Evolutionary conservation across 2,113 vertebrate genomes (phyloP), one percentile per base, ranked within the genome.

Genomic region (Hippolais icterina): DNA sequence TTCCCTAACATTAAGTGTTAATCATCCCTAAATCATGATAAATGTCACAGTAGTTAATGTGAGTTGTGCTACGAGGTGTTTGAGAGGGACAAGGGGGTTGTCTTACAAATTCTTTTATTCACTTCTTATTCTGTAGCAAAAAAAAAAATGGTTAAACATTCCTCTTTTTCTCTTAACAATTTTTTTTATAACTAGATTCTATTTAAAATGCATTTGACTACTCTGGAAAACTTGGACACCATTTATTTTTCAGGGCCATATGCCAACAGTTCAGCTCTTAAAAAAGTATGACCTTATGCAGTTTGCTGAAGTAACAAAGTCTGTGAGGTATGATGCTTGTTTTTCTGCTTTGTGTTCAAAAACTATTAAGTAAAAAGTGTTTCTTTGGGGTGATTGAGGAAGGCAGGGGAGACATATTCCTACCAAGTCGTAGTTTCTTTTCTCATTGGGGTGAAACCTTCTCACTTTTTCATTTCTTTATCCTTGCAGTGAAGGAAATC

Each of bases 221-320:
- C 37, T 61, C 39, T 83, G 60, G n/a, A 79, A 81, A 92, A 90
- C 56, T 46, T 82, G 29, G 61, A 84, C 50, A 70, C 54, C 47
- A 1, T 91, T 95, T 94, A 35, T 82, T 95, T 96, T 88, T 93
- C 97, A 99, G 99, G 99, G 99, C 71, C 99, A 99, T 84, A 99
- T 99, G 99, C 99, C 99, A 29, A 98, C 98, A 25, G 89, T 98
- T 33, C 99, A 99, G 94, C 99, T 99, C 21, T 96, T 99, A 87
- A 98, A 97, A 95, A 99, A 99, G 60, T 99, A 99, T 54, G 99
- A 99, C 94, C 98, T 99, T 54, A 98, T 99, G 98, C 99, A 99
- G 97, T 99, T 99, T 69, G 97, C 98, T 5, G 99, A 99, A 59
- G 99, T 99, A 88, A 99, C 99, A 68, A 99, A 98, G 95, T 98